Base-by-base conservation (phyloP, 2,888 invertebrate species). In the Danaus chrysippus region DNA sequence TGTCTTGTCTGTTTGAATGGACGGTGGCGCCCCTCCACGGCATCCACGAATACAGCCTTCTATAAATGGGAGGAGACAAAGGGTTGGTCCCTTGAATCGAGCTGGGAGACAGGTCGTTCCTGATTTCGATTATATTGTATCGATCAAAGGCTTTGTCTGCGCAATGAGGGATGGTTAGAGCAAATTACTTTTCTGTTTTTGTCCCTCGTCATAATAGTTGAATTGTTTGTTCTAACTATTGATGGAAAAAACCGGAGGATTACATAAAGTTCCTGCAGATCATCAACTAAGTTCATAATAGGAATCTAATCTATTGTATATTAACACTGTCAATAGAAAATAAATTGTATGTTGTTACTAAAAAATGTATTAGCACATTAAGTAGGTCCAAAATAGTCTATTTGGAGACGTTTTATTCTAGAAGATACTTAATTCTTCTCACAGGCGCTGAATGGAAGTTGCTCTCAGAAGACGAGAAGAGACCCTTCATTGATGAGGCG, bases 401-500 rank as follows among this genome's bases (percentile, higher is more conserved):
- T 1, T 34, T 34, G 23, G 23, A 34, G 3, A 34, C 6, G 23
- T 6, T 34, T 1, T 6, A 34, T 34, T 34, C 6, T 34, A 34
- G 0, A 8, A 34, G 23, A 34, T 34, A 34, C 6, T 34, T 34
- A 5, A 34, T 34, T 12, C 46, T 58, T 57, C 62, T 17, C 46
- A 1, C 87, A 96, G 95, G 98, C 71, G 97, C 98, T 12, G 98
- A 98, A 92, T 99, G 99, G 99, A 99, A 99, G 84, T 92, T 96
- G 59, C 92, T 99, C 54, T 94, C 96, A 1, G 99, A 99, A 89
- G 95, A 96, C 71, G 98, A 98, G 79, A 99, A 99, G 88, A 92
- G 98, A 77, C 98, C 98, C 34, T 99, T 98, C 91, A 99, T 99
- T 71, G 99, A 99, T 83, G 98, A 99, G 83, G 98, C 99, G 12